Percentiles rank a stretch among this genome's conserved stretches.
Evolutionary conservation across 2,113 vertebrate genomes (phyloP).

Genomic region (Cygnus buccinator): DNA sequence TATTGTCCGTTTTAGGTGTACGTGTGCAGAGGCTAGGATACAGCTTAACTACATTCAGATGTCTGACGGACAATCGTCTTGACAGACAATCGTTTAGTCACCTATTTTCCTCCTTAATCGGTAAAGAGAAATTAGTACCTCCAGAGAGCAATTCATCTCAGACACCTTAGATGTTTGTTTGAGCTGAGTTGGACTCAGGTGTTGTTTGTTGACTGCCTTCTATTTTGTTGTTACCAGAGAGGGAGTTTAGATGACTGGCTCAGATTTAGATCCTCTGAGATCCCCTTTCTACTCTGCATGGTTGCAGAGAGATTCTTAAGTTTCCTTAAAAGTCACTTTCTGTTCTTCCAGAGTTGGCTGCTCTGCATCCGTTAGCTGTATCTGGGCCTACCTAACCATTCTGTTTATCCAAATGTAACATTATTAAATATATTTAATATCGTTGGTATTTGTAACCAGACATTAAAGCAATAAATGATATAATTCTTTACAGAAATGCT

Average conservation of each 20-base stretch:
- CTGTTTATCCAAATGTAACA: background rate
- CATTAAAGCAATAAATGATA: background rate
- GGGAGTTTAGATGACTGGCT: background rate
- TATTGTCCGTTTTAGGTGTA: background rate
- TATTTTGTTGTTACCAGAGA: background rate
- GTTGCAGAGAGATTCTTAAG: background rate
- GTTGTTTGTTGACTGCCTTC: background rate
- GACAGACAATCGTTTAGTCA: background rate
- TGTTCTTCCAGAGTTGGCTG: background rate
- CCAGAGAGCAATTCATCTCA: background rate
- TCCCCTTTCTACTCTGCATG: background rate
- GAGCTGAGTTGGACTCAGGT: background rate
- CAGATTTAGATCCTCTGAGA: background rate
- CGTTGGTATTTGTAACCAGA: background rate
- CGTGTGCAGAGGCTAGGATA: background rate
- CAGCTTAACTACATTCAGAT: background rate
- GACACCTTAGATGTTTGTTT: background rate
- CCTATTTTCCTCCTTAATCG: background rate
- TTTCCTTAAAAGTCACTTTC: background rate
- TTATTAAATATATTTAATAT: background rate
- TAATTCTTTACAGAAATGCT: background rate
- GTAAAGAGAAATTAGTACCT: background rate
- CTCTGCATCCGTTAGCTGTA: background rate
- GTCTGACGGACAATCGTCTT: background rate
- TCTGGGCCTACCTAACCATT: background rate